Evolutionary conservation across 2,113 vertebrate species (phyloP).

Genomic region (Myrmophylax atrothorax): DNA sequence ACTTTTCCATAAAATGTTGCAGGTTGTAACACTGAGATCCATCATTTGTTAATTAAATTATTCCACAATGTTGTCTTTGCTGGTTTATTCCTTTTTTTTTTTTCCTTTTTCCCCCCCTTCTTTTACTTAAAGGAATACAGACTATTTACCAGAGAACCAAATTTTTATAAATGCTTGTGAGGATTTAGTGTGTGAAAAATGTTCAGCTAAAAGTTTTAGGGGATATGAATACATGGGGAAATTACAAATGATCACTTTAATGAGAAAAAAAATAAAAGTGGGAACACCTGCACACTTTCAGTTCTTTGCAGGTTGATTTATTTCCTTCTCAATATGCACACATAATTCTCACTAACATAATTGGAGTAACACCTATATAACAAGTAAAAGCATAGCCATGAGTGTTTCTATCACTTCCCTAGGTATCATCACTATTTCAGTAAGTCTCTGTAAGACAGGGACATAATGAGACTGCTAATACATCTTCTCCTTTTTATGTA

Average conservation of each 20-base stretch:
- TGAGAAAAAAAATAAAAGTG: constrained; percentile 26
- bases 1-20: background rate
- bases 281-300: background rate
- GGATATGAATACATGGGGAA: background rate
- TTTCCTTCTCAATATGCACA: background rate
- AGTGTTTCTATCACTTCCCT: background rate
- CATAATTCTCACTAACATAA: constrained; percentile 2
- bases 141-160: background rate
- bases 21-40: background rate
- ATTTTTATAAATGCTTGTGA: background rate
- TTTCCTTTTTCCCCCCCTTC: background rate
- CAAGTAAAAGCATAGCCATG: background rate
- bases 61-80: background rate
- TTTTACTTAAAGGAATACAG: background rate
- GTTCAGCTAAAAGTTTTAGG: background rate
- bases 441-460: background rate
- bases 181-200: background rate
- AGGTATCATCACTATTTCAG: background rate
- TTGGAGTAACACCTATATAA: background rate
- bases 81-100: background rate
- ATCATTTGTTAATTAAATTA: background rate
- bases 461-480: background rate
- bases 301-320: constrained; percentile 6
- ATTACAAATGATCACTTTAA: constrained; percentile 20
- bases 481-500: background rate